Percentiles rank a stretch among this genome's conserved stretches.
phyloP scores from a whole-genome alignment of 2,113 vertebrate genomes.

The Saccopteryx bilineata region DNA sequence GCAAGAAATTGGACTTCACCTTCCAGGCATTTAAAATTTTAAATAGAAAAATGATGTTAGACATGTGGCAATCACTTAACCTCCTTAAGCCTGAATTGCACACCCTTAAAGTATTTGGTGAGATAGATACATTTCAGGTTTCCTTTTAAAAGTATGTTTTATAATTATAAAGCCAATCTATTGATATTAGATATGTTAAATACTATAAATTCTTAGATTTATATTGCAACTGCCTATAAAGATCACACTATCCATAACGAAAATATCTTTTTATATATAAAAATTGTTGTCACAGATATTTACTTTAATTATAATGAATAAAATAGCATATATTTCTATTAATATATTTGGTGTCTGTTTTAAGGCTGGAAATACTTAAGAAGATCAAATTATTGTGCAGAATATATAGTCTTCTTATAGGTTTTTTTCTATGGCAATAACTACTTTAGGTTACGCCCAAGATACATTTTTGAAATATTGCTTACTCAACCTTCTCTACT shows the following conservation, averaged over 20 bases:
- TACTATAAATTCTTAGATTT: background rate
- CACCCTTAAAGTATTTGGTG: background rate
- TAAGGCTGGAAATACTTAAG: conserved; percentile 4
- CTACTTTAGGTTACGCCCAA: background rate
- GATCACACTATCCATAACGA: conserved; percentile 18
- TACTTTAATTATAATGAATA: conserved; percentile 54
- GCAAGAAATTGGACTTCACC: background rate
- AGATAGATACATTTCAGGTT: background rate
- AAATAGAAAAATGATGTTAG: background rate
- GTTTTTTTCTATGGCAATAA: background rate
- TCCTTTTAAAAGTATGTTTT: conserved; percentile 55
- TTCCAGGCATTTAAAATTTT: background rate
- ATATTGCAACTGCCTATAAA: conserved; percentile 41
- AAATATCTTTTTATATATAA: conserved; percentile 35
- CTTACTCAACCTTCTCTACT: conserved; percentile 4
- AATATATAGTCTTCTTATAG: background rate
- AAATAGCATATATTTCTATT: conserved; percentile 19
- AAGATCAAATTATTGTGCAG: conserved; percentile 33
- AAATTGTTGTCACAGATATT: conserved; percentile 40
- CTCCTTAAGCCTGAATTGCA: background rate
- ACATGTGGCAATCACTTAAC: background rate
- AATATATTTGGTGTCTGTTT: conserved; percentile 22
- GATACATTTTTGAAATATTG: conserved; percentile 11
- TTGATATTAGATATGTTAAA: background rate
- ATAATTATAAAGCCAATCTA: background rate